Evolutionary conservation across 2,113 vertebrate genomes (phyloP), one percentile per base, ranked within the genome.

Genomic region (Periophthalmodon schlosseri): DNA sequence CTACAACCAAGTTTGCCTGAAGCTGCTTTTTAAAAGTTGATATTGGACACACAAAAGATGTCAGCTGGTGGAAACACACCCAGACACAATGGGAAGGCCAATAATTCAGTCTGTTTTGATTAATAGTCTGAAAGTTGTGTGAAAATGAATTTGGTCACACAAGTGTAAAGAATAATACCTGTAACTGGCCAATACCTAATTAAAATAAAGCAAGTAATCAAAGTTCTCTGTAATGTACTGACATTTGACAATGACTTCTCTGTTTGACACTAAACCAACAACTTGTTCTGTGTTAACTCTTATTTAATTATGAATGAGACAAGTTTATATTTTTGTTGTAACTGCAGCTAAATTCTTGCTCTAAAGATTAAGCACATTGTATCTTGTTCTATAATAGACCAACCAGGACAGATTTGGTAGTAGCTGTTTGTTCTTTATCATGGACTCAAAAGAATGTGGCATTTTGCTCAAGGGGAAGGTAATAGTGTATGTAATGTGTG

Each of bases 11-110:
- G 83, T 88, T 86, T 86, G 77, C 61, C 77, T 82, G 78, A 84
- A 85, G 70, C 84, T 89, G 87, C 83, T 85, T 93, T 88, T 75
- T 89, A 87, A 84, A 90, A 91, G 74, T 70, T 60, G 73, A 18
- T 73, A 56, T 84, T 91, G 89, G 84, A 93, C 89, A 92, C 78
- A 76, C 76, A 84, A 84, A 56, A 68, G 46, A 44, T 81, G 84
- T 82, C 89, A 86, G 79, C 78, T 85, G 72, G 82, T 69, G 63
- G 81, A 79, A 69, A 74, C 58, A 60, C 39, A 74, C 44, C 34
- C 65, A 72, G 68, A 74, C 56, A 76, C 72, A 83, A 70, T 76
- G 61, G 80, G 63, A n/a, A 9, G 49, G 20, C 49, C 16, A 52
- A 52, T 52, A 52, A 20, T 52, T 8, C 18, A 44, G 39, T 10